Evolutionary conservation across 2,113 vertebrate genomes (phyloP).

Genomic region (Malurus cyaneus): DNA sequence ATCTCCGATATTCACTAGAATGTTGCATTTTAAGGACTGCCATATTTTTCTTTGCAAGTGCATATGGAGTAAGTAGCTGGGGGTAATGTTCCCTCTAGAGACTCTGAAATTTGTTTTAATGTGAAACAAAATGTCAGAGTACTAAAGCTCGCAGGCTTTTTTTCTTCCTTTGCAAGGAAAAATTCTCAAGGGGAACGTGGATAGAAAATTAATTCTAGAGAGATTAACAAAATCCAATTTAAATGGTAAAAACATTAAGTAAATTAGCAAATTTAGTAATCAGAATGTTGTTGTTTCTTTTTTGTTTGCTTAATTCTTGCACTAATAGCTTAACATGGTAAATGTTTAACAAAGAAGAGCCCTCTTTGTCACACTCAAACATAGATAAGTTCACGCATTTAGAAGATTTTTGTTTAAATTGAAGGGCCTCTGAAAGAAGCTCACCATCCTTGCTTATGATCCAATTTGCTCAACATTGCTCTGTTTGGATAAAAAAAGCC

Average conservation of each 20-base stretch:
- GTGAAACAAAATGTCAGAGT: conserved; percentile 39
- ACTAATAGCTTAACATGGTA: not conserved
- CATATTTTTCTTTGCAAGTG: conserved; percentile 40
- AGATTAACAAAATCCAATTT: conserved; percentile 50
- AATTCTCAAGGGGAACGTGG: not conserved
- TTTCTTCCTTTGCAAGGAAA: not conserved
- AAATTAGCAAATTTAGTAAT: conserved; percentile 30
- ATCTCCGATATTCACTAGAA: conserved; percentile 47
- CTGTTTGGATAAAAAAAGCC: not conserved
- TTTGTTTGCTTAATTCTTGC: conserved; percentile 20
- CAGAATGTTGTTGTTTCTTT: not conserved
- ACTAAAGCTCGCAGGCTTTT: conserved; percentile 8
- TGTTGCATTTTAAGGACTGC: conserved; percentile 47
- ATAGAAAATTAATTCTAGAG: conserved; percentile 10
- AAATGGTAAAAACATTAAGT: not conserved
- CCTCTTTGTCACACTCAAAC: not conserved
- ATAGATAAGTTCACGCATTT: not conserved
- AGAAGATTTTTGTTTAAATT: not conserved
- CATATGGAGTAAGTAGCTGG: conserved; percentile 19
- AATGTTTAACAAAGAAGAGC: not conserved
- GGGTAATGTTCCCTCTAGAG: conserved; percentile 40
- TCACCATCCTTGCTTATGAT: not conserved
- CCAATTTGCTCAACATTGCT: not conserved
- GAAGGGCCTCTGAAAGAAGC: not conserved
- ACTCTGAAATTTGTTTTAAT: conserved; percentile 53